These are phyloP conservation scores for Eupeodes latifasciatus DNA, from an alignment of 2,888 invertebrate genomes.

Conservation along the genomic window DNA sequence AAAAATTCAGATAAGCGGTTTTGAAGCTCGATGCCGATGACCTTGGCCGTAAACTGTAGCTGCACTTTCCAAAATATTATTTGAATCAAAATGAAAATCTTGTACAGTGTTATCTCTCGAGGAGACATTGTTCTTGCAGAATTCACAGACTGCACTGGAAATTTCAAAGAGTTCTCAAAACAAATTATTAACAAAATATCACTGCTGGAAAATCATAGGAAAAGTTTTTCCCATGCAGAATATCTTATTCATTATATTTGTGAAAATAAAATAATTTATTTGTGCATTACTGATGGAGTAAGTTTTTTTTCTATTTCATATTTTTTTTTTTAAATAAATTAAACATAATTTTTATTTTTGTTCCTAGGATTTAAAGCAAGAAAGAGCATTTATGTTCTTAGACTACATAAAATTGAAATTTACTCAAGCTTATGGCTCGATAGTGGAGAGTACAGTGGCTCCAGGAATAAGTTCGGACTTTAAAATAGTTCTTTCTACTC, in stretches of 20 bases:
- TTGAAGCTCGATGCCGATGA: background rate
- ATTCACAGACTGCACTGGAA: constrained; percentile 96
- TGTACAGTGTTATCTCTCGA: constrained; percentile 95
- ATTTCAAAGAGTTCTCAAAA: constrained; percentile 97
- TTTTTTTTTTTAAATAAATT: too few species aligned
- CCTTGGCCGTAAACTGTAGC: background rate
- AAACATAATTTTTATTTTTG: constrained; percentile 78
- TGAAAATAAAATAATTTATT: constrained; percentile 93
- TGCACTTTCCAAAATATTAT: background rate
- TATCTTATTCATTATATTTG: constrained; percentile 96
- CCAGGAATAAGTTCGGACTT: constrained; percentile 99
- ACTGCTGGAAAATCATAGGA: constrained; percentile 93
- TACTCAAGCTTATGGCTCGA: constrained; percentile 91
- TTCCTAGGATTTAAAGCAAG: constrained; percentile 94
- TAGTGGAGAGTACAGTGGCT: constrained; percentile 90
- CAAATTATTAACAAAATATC: constrained; percentile 95
- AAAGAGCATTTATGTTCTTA: constrained; percentile 94
- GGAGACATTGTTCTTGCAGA: constrained; percentile 94
- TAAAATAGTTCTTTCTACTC: constrained; percentile 91
- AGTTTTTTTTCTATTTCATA: constrained; percentile 82
- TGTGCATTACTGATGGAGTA: constrained; percentile 98
- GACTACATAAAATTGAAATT: constrained; percentile 96
- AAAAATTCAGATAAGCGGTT: constrained; percentile 5
- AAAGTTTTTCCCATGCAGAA: constrained; percentile 96
- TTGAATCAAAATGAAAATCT: constrained; percentile 90